Base-by-base conservation (phyloP, 2,113 vertebrate species). In the Seriola aureovittata region DNA sequence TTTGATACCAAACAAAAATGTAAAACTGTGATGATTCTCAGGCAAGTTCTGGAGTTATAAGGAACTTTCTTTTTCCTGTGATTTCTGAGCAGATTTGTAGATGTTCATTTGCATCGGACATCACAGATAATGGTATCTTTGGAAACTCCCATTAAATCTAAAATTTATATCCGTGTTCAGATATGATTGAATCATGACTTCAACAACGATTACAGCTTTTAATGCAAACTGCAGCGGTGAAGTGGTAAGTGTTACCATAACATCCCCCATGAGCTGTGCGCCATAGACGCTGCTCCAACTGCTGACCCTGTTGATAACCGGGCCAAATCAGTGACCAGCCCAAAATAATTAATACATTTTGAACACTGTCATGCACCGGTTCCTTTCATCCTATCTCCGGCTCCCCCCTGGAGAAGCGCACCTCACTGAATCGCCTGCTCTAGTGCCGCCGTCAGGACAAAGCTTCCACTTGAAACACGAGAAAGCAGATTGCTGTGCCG, bases 401-500 rank as follows among this genome's bases (percentile, higher is more conserved):
- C 3, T 0, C 21, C 11, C n/a, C 8, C 8, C 3, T 10, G n/a
- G 54, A n/a, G 10, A 25, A 3, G n/a, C n/a, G 2, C 11, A 12
- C 54, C 21, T 25, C 29, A 29, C 29, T 29, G 29, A 29, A 29
- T 29, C 29, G 2, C 29, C 16, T 50, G 13, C 21, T 58, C 19
- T n/a, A 6, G 42, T 42, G 54, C 4, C 40, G 36, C 17, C 36
- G 6, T 66, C 34, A 70, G 46, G 7, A 32, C 57, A 58, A 46
- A 50, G 44, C 2, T 46, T 62, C 42, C 0, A 75, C 36, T 1
- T 76, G n/a, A 29, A 8, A 81, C 12, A 23, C 17, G 12, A 34
- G n/a, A 67, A 29, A 1, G 9, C 55, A 63, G 23, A 29, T 6
- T 55, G 0, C 38, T 42, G 9, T 4, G 2, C 58, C 52, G 55